Conservation (phyloP, 2,797 vertebrate genomes). For the Falco concolor region DNA sequence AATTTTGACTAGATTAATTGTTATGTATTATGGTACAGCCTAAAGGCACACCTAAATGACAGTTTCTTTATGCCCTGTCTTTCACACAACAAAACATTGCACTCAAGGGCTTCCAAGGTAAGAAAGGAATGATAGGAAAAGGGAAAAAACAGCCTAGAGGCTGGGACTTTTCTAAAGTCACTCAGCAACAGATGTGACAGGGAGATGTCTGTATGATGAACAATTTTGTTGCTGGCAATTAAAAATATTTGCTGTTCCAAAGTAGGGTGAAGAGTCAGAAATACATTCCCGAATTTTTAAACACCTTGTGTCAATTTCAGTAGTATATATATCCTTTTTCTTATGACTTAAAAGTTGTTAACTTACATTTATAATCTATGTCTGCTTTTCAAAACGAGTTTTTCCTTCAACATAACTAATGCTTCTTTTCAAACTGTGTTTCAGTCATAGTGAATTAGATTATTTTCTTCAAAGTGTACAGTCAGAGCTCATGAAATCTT, state of each 20-base stretch:
- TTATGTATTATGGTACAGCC: background rate
- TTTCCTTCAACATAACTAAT: background rate
- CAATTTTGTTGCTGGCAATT: background rate
- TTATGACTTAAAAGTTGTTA: background rate
- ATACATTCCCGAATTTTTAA: background rate
- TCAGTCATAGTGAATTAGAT: background rate
- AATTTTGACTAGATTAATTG: background rate
- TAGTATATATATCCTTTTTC: background rate
- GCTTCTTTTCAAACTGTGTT: background rate
- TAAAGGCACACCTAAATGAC: background rate
- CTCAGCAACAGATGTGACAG: background rate
- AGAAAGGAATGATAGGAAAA: background rate
- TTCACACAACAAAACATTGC: background rate
- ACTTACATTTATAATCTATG: background rate
- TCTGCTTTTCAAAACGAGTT: background rate
- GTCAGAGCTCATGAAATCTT: background rate
- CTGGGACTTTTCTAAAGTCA: background rate
- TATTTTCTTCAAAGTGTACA: background rate
- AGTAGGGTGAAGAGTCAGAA: background rate
- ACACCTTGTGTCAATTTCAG: background rate
- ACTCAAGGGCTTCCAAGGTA: background rate
- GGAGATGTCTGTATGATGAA: background rate
- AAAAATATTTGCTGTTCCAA: background rate
- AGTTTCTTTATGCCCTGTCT: background rate
- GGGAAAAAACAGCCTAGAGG: background rate